Percentiles rank a stretch among this genome's conserved stretches.
These are phyloP conservation scores for Heliconius melpomene DNA, from an alignment of 1,140 invertebrate species.

Conservation along the genomic window DNA sequence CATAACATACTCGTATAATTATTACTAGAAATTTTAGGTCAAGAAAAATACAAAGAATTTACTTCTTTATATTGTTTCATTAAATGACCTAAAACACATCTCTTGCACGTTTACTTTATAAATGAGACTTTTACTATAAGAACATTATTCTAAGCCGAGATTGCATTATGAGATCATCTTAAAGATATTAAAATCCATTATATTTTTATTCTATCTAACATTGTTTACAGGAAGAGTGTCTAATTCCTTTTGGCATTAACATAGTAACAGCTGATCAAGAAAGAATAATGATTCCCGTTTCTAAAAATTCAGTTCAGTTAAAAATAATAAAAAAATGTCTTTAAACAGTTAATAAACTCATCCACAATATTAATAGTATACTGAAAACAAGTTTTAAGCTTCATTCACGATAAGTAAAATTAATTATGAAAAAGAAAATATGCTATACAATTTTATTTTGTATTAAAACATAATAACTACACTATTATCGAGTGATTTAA, in stretches of 20 bases:
- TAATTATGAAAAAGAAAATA: slow-evolving; percentile 1
- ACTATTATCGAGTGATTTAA: background rate
- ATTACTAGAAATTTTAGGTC: slow-evolving; percentile 26
- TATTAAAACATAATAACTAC: background rate
- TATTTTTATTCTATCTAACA: slow-evolving; percentile 50
- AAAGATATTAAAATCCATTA: slow-evolving; percentile 47
- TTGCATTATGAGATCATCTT: slow-evolving; percentile 73
- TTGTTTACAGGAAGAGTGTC: slow-evolving; percentile 39
- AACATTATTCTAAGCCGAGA: slow-evolving; percentile 57
- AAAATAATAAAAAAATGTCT: background rate
- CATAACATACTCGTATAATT: slow-evolving; percentile 35
- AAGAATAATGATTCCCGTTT: background rate
- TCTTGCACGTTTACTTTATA: slow-evolving; percentile 41
- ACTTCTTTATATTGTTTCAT: background rate
- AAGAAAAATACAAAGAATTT: slow-evolving; percentile 20
- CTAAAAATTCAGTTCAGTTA: background rate
- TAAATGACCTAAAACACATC: slow-evolving; percentile 27
- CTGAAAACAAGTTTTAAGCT: background rate
- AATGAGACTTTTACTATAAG: slow-evolving; percentile 24
- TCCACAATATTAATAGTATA: background rate
- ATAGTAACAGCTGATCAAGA: slow-evolving; percentile 45
- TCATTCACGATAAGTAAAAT: background rate
- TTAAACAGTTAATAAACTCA: background rate
- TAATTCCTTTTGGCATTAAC: slow-evolving; percentile 61
- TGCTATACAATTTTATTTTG: background rate